Evolutionary conservation across 2,797 vertebrate species (phyloP).

Genomic region (Myoxocephalus aenaeus): DNA sequence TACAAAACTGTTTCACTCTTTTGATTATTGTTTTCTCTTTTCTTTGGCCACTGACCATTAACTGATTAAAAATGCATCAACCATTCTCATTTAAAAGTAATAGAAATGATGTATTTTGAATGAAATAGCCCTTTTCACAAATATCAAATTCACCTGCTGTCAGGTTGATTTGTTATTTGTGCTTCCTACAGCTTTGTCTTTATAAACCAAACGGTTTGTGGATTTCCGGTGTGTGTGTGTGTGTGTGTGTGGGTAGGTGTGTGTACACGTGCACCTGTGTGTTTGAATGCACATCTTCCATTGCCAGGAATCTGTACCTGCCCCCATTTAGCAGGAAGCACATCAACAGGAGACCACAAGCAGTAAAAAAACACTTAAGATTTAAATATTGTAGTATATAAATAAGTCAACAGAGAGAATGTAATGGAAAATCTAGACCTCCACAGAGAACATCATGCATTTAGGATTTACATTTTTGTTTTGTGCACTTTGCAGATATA

Average conservation of each 20-base stretch:
- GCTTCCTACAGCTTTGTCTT: slow-evolving; percentile 29
- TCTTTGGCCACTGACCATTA: not conserved
- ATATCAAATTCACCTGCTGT: not conserved
- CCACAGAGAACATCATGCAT: slow-evolving; percentile 15
- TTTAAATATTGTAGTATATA: not conserved
- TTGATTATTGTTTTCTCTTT: not conserved
- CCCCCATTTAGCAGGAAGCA: slow-evolving; percentile 28
- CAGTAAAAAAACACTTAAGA: slow-evolving; percentile 13
- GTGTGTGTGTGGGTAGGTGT: not conserved
- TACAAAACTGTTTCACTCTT: not conserved
- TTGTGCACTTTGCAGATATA: not conserved
- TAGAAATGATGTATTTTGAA: not conserved
- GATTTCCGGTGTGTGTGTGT: slow-evolving; percentile 33
- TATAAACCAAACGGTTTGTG: slow-evolving; percentile 2
- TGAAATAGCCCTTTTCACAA: not conserved
- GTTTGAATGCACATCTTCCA: not conserved
- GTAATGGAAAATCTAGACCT: slow-evolving; percentile 13
- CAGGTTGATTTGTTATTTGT: not conserved
- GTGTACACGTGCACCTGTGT: not conserved
- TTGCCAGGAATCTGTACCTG: slow-evolving; percentile 35
- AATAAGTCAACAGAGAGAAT: slow-evolving; percentile 29
- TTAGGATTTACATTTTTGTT: slow-evolving; percentile 11
- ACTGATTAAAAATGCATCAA: not conserved
- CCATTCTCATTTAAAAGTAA: not conserved
- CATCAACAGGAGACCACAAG: slow-evolving; percentile 31